Evolutionary conservation across 2,797 vertebrate genomes (phyloP), one percentile per base, ranked within the genome.

Genomic region (Propithecus deckenii): DNA sequence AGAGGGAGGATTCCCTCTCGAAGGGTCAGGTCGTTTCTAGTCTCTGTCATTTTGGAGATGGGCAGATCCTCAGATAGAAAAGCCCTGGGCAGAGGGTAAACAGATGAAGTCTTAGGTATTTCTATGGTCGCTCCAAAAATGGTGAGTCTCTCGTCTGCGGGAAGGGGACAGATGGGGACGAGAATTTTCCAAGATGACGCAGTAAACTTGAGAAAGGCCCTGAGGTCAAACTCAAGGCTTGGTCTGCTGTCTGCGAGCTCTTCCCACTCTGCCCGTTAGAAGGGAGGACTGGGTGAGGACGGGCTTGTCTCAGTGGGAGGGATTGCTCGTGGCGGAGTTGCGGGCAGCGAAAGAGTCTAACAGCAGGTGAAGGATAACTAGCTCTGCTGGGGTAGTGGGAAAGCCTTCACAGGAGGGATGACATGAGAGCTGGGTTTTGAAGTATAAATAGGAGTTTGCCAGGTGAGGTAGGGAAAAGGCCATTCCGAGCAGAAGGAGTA

Each of bases 291-390:
- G 52, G 10, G 12, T 15, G 48, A 14, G 23, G 89, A 69, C 18
- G 0, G 22, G 30, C 75, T 46, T 30, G 35, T 50, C 41, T 65
- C 46, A 0, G 0, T 10, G n/a, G 86, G n/a, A 4, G 1, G 9
- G 43, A 6, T 17, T 4, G 38, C 23, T 23, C n/a, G 12, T 1
- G 65, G 57, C 18, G 86, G 35, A 9, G 30, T 46, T 67, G 28
- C 18, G 46, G 90, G 35, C 43, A 9, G 28, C 7, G 0, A 2
- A 12, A 13, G 65, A 67, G 22, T 7, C 1, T 1, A 32, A 35
- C 5, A 32, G 35, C 1, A 18, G 28, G 50, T 0, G n/a, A 95
- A 17, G 43, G 17, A 14, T 17, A 59, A 5, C 2, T 0, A 35
- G 3, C 28, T n/a, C 17, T n/a, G 35, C 67, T 57, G 18, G 8